A percentile compares a stretch with the other conserved stretches of the same genome.
Conservation (phyloP, 2,888 invertebrate species). For the Sinodicranocentrus sp. region DNA sequence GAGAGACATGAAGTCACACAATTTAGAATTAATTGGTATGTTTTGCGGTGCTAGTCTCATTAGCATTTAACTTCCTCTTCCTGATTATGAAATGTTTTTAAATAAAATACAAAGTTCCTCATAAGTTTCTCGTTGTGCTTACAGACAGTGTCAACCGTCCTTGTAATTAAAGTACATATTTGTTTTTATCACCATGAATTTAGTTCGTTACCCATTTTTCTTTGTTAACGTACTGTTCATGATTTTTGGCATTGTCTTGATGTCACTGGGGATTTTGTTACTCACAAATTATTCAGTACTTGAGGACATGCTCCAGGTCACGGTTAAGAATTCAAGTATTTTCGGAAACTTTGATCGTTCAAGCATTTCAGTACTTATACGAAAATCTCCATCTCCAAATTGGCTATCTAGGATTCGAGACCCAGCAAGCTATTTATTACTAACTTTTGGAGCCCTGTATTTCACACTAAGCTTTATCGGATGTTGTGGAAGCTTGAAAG, state of each 20-base stretch:
- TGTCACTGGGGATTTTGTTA: slow-evolving; percentile 48
- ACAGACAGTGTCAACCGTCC: not conserved
- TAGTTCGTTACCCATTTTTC: slow-evolving; percentile 56
- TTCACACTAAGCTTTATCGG: slow-evolving; percentile 54
- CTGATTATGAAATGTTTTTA: too few relatives aligned
- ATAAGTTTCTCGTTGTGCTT: not conserved
- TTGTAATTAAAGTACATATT: not conserved
- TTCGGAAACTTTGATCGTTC: slow-evolving; percentile 46
- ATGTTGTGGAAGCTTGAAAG: slow-evolving; percentile 47
- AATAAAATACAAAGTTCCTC: too few relatives aligned
- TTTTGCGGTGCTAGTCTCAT: too few relatives aligned
- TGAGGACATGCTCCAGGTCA: slow-evolving; percentile 44
- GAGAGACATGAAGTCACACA: too few relatives aligned
- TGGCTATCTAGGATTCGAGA: slow-evolving; percentile 50
- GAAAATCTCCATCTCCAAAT: slow-evolving; percentile 27
- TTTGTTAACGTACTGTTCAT: slow-evolving; percentile 53
- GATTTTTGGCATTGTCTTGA: slow-evolving; percentile 41
- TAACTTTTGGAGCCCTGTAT: slow-evolving; percentile 40
- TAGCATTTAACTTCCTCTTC: too few relatives aligned
- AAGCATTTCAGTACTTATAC: slow-evolving; percentile 37
- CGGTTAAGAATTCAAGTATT: slow-evolving; percentile 20
- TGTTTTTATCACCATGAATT: slow-evolving; percentile 52
- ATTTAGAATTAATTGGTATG: too few relatives aligned
- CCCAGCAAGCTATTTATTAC: slow-evolving; percentile 55
- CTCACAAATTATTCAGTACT: slow-evolving; percentile 55